phyloP scores from a whole-genome alignment of 2,113 vertebrate species.

The Penelope pileata region DNA sequence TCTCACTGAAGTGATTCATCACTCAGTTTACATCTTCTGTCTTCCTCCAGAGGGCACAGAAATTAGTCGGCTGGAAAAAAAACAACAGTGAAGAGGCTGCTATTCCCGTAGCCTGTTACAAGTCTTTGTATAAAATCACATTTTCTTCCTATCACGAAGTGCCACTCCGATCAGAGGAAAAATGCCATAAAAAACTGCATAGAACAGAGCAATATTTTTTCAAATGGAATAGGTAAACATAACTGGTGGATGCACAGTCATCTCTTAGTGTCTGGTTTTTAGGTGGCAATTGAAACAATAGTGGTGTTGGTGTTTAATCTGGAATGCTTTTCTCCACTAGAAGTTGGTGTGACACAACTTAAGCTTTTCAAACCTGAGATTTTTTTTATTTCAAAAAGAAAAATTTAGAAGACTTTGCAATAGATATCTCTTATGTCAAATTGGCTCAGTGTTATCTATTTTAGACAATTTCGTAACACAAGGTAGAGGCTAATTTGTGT shows the following conservation, averaged over 20 bases:
- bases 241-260: not conserved
- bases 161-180: not conserved
- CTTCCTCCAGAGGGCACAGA: conserved; percentile 44
- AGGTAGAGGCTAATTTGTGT: not conserved
- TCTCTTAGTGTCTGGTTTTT: not conserved
- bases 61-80: conserved; percentile 37
- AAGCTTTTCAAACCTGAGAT: not conserved
- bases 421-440: not conserved
- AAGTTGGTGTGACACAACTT: not conserved
- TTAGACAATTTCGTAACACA: not conserved
- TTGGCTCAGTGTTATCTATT: not conserved
- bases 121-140: not conserved
- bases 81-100: not conserved
- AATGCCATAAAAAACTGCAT: not conserved
- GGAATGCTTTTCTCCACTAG: not conserved
- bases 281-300: not conserved
- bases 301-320: not conserved
- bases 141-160: not conserved
- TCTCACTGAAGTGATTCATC: conserved; percentile 3
- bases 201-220: not conserved
- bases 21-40: conserved; percentile 57
- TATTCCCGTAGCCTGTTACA: not conserved
- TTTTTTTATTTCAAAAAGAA: not conserved
- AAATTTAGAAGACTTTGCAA: not conserved
- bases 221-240: not conserved